Evolutionary conservation across 2,888 invertebrate species (phyloP).

Genomic region (Eupithecia inturbata): DNA sequence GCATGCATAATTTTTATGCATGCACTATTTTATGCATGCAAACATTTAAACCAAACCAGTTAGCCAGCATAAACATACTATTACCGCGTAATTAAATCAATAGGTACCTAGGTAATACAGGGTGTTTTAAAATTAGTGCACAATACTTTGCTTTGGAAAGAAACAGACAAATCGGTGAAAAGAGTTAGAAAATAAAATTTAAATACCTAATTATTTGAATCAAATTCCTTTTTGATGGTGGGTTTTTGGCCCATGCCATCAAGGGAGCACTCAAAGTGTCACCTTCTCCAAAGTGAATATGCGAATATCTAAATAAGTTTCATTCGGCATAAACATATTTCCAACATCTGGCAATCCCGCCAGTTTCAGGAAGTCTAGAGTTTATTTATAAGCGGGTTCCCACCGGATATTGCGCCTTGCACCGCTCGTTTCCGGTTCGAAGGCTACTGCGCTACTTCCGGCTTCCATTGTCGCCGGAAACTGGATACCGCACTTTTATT

Average conservation of each 20-base stretch:
- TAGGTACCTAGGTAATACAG: too few relatives aligned
- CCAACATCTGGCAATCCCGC: slow-evolving; percentile 5
- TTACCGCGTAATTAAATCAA: too few relatives aligned
- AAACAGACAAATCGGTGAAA: too few relatives aligned
- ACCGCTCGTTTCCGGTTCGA: slow-evolving; percentile 45
- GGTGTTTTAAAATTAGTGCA: too few relatives aligned
- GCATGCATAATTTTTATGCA: too few relatives aligned
- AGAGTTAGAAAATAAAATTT: too few relatives aligned
- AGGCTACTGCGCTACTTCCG: slow-evolving; percentile 24
- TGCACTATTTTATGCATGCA: too few relatives aligned
- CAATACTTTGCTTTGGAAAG: too few relatives aligned
- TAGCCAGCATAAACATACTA: too few relatives aligned
- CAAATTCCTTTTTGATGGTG: background rate
- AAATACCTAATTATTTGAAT: too few relatives aligned
- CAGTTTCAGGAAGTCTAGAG: slow-evolving; percentile 15
- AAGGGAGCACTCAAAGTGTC: background rate
- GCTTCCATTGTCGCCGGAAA: slow-evolving; percentile 29
- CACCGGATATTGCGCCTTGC: slow-evolving; percentile 55
- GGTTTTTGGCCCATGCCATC: background rate
- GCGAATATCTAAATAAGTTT: background rate
- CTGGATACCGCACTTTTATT: slow-evolving; percentile 13
- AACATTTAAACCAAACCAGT: too few relatives aligned
- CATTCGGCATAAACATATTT: background rate
- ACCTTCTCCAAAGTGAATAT: background rate
- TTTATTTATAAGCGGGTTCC: slow-evolving; percentile 38